These are phyloP conservation scores for Cactoblastis cactorum DNA, from an alignment of 2,888 invertebrate genomes.

Conservation along the genomic window DNA sequence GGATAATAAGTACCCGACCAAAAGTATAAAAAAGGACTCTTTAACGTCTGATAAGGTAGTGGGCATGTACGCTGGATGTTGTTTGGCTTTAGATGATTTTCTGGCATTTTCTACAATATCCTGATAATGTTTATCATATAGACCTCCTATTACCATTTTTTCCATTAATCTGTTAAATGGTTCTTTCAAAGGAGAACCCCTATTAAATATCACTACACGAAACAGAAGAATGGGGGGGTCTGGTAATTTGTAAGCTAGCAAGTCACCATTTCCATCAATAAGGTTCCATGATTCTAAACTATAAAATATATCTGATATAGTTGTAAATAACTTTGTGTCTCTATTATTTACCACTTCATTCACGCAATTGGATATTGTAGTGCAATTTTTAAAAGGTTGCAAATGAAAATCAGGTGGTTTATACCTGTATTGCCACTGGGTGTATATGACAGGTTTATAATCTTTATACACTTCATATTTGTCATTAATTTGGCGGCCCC, in stretches of 20 bases:
- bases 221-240: not conserved
- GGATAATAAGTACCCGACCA: not conserved
- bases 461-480: not conserved
- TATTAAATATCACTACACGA: not conserved
- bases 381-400: not conserved
- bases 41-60: not conserved
- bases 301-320: conserved; percentile 5
- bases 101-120: not conserved
- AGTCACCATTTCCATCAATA: not conserved
- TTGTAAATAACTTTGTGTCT: conserved; percentile 1
- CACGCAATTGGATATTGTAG: not conserved
- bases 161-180: not conserved
- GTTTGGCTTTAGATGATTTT: not conserved
- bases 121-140: not conserved
- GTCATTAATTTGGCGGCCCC: not conserved
- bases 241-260: not conserved
- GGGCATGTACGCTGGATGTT: not conserved
- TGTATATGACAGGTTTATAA: conserved; percentile 1
- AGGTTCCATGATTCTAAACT: not conserved
- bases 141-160: not conserved
- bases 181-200: not conserved
- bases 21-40: not conserved
- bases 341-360: not conserved
- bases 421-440: not conserved
- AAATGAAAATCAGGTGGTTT: not conserved